A percentile compares a stretch with the other conserved stretches of the same genome.
Conservation (phyloP, 2,113 vertebrate genomes). For the Phalacrocorax brasilianus region DNA sequence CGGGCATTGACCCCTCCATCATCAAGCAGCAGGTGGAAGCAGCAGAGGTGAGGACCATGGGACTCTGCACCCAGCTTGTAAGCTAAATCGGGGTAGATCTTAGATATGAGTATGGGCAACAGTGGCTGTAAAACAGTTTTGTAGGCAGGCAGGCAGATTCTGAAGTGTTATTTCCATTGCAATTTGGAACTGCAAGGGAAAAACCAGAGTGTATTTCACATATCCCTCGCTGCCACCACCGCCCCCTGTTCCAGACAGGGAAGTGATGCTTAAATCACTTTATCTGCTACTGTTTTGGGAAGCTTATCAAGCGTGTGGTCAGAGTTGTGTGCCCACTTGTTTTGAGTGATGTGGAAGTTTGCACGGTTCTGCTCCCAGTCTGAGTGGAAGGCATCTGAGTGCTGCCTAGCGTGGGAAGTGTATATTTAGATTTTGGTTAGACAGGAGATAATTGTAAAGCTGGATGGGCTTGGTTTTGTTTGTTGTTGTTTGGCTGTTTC, state of each 20-base stretch:
- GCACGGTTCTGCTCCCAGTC: background rate
- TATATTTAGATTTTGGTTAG: background rate
- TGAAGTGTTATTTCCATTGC: background rate
- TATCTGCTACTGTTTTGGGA: background rate
- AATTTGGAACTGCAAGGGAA: background rate
- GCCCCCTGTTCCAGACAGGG: background rate
- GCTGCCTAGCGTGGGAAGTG: background rate
- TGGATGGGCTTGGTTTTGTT: background rate
- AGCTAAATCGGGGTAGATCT: background rate
- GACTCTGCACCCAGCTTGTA: background rate
- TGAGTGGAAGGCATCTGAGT: background rate
- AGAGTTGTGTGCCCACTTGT: background rate
- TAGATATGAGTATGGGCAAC: rapidly evolving
- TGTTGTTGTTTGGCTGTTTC: background rate
- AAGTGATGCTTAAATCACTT: background rate
- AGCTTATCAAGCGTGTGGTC: background rate
- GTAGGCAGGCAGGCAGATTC: background rate
- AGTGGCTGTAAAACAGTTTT: background rate
- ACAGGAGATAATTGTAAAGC: background rate
- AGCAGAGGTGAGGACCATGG: slow-evolving; percentile 80
- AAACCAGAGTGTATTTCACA: background rate
- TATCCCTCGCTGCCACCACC: background rate
- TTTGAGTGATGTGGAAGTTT: background rate
- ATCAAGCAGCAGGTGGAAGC: slow-evolving; percentile 99
- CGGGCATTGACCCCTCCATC: slow-evolving; percentile 97